Percentiles rank a stretch among this genome's conserved stretches.
phyloP scores from a whole-genome alignment of 2,888 invertebrate species.

The Dolomedes plantarius region DNA sequence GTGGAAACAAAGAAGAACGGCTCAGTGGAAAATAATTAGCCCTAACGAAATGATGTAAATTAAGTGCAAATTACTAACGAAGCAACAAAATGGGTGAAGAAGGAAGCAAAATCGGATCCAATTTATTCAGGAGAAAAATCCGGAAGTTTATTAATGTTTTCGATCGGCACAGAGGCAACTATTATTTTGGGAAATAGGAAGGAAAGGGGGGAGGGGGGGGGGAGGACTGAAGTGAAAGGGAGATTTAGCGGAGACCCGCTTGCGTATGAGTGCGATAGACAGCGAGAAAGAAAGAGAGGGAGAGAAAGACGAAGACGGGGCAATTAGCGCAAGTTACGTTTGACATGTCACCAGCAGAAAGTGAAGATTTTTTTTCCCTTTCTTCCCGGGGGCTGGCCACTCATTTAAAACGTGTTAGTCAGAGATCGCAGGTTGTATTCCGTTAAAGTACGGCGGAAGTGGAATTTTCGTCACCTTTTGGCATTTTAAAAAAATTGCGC shows the following conservation, averaged over 20 bases:
- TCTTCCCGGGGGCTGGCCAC: too few relatives aligned
- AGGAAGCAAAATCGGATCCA: slow-evolving; percentile 61
- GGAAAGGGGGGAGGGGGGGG: neutral
- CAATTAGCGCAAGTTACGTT: slow-evolving; percentile 60
- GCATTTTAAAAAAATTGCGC: too few relatives aligned
- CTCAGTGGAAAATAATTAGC: slow-evolving; percentile 53
- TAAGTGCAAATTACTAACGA: slow-evolving; percentile 71
- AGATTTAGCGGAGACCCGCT: slow-evolving; percentile 24
- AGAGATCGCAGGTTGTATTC: too few relatives aligned
- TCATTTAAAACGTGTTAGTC: too few relatives aligned
- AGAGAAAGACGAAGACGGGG: slow-evolving; percentile 49
- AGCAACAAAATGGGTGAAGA: slow-evolving; percentile 59
- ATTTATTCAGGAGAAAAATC: slow-evolving; percentile 60
- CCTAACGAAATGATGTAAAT: slow-evolving; percentile 53
- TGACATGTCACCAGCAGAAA: slow-evolving; percentile 66
- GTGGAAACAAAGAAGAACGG: neutral
- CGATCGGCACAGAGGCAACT: slow-evolving; percentile 42
- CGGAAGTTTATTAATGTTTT: slow-evolving; percentile 71
- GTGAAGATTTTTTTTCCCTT: slow-evolving; percentile 27
- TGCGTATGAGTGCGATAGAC: slow-evolving; percentile 22
- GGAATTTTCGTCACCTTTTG: too few relatives aligned
- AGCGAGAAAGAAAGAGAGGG: slow-evolving; percentile 27
- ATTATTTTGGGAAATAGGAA: slow-evolving; percentile 39
- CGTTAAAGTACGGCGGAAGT: too few relatives aligned
- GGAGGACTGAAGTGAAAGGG: slow-evolving; percentile 18